Conservation (phyloP, 2,113 vertebrate species). For the Lophochroa leadbeateri region DNA sequence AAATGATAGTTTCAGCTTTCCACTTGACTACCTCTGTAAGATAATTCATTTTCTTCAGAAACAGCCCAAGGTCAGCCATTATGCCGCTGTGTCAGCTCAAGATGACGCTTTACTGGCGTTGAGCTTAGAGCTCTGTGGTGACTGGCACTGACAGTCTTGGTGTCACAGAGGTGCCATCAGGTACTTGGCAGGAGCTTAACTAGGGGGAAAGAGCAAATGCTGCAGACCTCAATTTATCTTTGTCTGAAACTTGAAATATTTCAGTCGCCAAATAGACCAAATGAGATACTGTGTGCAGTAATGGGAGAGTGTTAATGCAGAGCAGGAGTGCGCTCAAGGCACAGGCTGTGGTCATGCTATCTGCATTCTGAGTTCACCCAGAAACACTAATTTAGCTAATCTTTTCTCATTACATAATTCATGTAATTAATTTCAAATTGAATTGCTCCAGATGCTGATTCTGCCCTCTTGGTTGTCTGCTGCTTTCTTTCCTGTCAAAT, state of each 20-base stretch:
- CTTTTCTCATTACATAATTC: conserved; percentile 21
- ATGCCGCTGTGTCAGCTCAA: background rate
- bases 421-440: conserved; percentile 16
- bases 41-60: conserved; percentile 56
- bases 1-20: conserved; percentile 70
- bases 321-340: background rate
- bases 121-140: background rate
- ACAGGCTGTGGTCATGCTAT: background rate
- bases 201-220: background rate
- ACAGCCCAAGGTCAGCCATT: conserved; percentile 68
- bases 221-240: background rate
- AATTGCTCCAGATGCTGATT: conserved; percentile 13
- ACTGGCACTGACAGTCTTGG: background rate
- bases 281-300: background rate
- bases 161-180: background rate
- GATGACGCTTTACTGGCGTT: background rate
- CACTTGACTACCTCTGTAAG: conserved; percentile 45
- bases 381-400: background rate
- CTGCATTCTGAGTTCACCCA: background rate
- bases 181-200: background rate
- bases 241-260: background rate
- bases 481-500: background rate
- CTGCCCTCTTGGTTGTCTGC: background rate
- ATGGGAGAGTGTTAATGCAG: background rate
- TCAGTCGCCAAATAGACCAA: background rate